Base-by-base conservation (phyloP, 2,113 vertebrate genomes). In the Istiophorus platypterus region DNA sequence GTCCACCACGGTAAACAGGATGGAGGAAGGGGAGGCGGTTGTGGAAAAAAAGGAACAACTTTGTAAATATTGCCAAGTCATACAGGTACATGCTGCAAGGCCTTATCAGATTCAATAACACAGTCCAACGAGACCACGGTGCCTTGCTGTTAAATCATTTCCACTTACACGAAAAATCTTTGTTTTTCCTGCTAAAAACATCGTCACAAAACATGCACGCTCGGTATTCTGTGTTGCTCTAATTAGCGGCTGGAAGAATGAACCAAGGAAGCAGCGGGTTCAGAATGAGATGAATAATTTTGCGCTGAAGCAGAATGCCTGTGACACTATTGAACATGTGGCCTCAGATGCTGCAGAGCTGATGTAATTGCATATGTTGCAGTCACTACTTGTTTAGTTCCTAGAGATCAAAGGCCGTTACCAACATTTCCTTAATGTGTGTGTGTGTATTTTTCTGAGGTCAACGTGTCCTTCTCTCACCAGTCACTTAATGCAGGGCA, bases 321-420 rank as follows among this genome's bases (percentile, higher is more conserved):
- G 62, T 83, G 82, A 84, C 80, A 68, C 69, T 1, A 0, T 7
- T 72, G 82, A 85, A 63, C 89, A 80, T 77, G 54, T 61, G 78
- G 78, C 72, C 67, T 79, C 75, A 26, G 66, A 83, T 71, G 66
- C 79, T 66, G 64, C 54, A 45, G 74, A 31, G 72, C 74, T 75
- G 80, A 87, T 89, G 72, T 82, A 85, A 89, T 61, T 85, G 76
- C 86, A 78, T 64, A 85, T 85, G 76, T 85, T 85, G 83, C 70
- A 79, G 82, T 90, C 85, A 52, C 82, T 73, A 7, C 76, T 88
- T 80, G 41, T 90, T 89, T 78, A 57, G 76, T 85, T 85, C 52
- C 34, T 13, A 8, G 26, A 70, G 88, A 90, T 92, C 85, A 92
- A 89, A 88, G 54, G 82, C 79, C 68, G 26, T 49, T 54, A 72